Evolutionary conservation across 2,113 vertebrate genomes (phyloP).

Genomic region (Pelecanoides urinatrix): DNA sequence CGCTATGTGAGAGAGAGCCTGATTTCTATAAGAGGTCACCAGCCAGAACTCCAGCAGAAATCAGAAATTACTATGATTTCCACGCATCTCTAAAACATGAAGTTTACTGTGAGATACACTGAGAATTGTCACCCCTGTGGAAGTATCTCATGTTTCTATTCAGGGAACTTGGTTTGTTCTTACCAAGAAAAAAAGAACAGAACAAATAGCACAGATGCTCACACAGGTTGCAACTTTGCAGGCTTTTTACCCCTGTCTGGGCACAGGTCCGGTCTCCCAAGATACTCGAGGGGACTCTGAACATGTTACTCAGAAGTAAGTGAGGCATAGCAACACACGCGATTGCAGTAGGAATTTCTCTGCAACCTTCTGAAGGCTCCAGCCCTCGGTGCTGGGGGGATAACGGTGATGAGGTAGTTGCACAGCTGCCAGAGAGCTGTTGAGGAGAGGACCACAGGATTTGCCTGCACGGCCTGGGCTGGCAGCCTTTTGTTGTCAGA

Average conservation of each 20-base stretch:
- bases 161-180: not conserved
- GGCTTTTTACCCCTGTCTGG: not conserved
- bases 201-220: not conserved
- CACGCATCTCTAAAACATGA: not conserved
- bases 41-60: not conserved
- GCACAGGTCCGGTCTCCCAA: not conserved
- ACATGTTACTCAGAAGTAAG: not conserved
- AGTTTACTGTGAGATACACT: not conserved
- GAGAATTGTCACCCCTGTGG: not conserved
- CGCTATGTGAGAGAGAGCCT: not conserved
- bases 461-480: not conserved
- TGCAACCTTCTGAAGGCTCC: not conserved
- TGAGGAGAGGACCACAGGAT: not conserved
- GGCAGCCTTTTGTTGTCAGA: not conserved
- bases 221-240: not conserved
- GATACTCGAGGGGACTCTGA: not conserved
- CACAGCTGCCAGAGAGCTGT: not conserved
- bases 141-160: not conserved
- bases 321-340: fast-evolving
- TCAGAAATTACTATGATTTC: not conserved
- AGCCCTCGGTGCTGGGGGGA: not conserved
- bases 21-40: not conserved
- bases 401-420: not conserved
- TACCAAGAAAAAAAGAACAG: not conserved
- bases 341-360: not conserved